These are phyloP conservation scores for Sebastes matsubarae DNA, from an alignment of 2,797 vertebrate species.

Conservation along the genomic window DNA sequence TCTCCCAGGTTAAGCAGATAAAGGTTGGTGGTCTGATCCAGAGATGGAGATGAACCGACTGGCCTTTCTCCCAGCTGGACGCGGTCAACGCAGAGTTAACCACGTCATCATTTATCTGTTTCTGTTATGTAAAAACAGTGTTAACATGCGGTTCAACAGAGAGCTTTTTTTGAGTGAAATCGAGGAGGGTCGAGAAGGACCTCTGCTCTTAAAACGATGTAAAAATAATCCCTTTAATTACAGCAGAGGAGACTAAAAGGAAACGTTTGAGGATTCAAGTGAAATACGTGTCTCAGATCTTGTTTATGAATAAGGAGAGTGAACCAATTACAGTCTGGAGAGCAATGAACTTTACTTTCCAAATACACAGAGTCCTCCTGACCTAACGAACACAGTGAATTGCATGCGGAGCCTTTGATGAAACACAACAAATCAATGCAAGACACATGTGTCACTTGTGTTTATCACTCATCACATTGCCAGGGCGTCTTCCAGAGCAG, in stretches of 20 bases:
- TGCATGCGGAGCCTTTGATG: background rate
- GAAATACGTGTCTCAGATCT: conserved; percentile 8
- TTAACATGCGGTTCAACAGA: background rate
- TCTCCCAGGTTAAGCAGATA: conserved; percentile 49
- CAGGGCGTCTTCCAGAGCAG: background rate
- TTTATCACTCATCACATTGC: background rate
- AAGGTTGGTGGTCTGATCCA: conserved; percentile 26
- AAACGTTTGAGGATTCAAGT: conserved; percentile 11
- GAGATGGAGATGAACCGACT: conserved; percentile 10
- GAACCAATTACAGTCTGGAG: background rate
- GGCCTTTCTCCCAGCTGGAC: conserved; percentile 2
- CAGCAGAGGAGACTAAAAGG: background rate
- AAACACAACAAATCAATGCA: background rate
- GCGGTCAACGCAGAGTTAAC: background rate
- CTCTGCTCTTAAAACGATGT: background rate
- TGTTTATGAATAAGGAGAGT: conserved; percentile 33
- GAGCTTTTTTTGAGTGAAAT: background rate
- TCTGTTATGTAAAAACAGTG: background rate
- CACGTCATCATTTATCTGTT: background rate
- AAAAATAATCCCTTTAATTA: background rate
- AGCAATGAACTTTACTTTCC: conserved; percentile 23
- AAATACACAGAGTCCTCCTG: conserved; percentile 7
- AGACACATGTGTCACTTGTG: background rate
- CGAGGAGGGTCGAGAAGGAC: background rate
- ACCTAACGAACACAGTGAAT: background rate